Evolutionary conservation across 2,888 invertebrate species (phyloP).

Genomic region (Crematogaster levior): DNA sequence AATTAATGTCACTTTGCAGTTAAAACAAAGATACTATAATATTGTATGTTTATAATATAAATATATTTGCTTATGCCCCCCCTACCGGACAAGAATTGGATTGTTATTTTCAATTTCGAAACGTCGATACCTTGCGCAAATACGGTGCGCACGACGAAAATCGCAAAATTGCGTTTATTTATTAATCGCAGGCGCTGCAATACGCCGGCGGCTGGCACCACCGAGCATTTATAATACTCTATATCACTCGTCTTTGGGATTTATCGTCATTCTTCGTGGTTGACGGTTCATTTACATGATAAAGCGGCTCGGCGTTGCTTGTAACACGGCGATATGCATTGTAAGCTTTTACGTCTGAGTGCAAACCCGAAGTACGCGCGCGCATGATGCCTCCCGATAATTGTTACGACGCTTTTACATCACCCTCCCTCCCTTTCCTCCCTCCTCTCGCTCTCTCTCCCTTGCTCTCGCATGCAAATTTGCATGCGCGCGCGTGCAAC

Average conservation of each 20-base stretch:
- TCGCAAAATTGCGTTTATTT: constrained; percentile 30
- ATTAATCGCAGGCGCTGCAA: constrained; percentile 22
- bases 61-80: not conserved
- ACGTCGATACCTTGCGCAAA: constrained; percentile 32
- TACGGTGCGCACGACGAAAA: not conserved
- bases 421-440: not conserved
- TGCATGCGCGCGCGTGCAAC: constrained; percentile 24
- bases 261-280: constrained; percentile 65
- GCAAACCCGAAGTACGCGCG: constrained; percentile 43
- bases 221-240: constrained; percentile 37
- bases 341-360: constrained; percentile 54
- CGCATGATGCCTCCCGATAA: constrained; percentile 49
- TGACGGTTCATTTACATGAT: constrained; percentile 66
- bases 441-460: not conserved
- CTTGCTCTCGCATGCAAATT: constrained; percentile 23
- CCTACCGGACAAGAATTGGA: not conserved
- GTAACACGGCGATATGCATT: constrained; percentile 38
- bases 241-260: constrained; percentile 57
- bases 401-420: constrained; percentile 57
- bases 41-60: not conserved
- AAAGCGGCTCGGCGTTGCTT: constrained; percentile 53
- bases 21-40: not conserved
- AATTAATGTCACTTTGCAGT: not conserved
- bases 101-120: constrained; percentile 30
- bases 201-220: not conserved